These are phyloP conservation scores for Myiozetetes cayanensis DNA, from an alignment of 2,113 vertebrate species.

Conservation along the genomic window DNA sequence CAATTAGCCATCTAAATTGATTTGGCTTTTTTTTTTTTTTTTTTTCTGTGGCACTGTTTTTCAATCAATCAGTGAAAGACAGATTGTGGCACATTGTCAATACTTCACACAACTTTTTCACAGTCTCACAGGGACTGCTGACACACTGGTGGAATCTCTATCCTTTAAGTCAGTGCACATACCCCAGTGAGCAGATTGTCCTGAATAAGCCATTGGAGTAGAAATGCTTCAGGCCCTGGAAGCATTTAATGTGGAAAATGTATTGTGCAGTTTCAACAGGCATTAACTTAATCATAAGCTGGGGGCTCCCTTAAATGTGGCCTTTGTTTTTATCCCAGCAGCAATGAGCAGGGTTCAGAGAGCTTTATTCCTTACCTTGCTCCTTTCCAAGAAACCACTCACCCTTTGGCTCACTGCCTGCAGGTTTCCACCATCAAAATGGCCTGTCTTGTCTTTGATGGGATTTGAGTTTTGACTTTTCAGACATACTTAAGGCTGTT, in stretches of 20 bases:
- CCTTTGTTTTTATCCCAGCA: background rate
- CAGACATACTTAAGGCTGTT: background rate
- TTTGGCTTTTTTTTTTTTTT: background rate
- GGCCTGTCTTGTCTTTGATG: background rate
- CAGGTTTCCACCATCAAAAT: background rate
- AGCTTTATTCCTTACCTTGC: background rate
- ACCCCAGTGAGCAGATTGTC: background rate
- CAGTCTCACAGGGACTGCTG: background rate
- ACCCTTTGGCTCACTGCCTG: rapidly evolving
- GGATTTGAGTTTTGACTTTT: background rate
- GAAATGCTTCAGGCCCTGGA: background rate
- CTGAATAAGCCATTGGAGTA: background rate
- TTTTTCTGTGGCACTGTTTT: background rate
- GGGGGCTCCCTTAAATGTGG: background rate
- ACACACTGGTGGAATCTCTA: background rate
- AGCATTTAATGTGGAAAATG: background rate
- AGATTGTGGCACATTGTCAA: background rate
- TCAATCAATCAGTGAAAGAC: background rate
- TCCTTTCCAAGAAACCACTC: background rate
- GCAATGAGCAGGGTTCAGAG: background rate
- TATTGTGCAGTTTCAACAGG: background rate
- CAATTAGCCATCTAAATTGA: background rate
- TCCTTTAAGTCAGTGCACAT: background rate
- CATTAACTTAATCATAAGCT: background rate
- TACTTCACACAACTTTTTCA: background rate